phyloP scores from a whole-genome alignment of 2,797 vertebrate genomes.

The Sparidentex hasta region DNA sequence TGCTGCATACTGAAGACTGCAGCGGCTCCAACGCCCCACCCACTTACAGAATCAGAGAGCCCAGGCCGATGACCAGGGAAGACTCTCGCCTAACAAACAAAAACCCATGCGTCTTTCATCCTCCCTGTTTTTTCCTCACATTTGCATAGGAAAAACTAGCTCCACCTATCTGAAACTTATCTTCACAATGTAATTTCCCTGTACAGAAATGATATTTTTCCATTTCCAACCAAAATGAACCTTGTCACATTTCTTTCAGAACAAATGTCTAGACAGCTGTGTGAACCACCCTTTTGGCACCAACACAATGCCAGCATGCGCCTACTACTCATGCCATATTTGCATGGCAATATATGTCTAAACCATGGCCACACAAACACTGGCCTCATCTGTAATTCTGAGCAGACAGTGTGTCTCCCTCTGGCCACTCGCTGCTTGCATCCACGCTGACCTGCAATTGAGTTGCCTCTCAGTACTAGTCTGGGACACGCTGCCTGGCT shows the following conservation, averaged over 20 bases:
- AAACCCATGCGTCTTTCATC: not conserved
- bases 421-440: not conserved
- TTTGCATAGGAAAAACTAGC: not conserved
- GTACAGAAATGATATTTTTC: not conserved
- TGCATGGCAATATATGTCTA: conserved; percentile 24
- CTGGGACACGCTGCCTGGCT: not conserved
- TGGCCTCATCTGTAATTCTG: conserved; percentile 44
- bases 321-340: conserved; percentile 29
- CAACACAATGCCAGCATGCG: conserved; percentile 21
- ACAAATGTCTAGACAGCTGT: conserved; percentile 44
- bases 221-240: conserved; percentile 12
- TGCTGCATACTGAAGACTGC: conserved; percentile 9
- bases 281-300: conserved; percentile 34
- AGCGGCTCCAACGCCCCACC: conserved; percentile 9
- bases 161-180: not conserved
- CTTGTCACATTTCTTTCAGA: not conserved
- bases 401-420: conserved; percentile 27
- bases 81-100: conserved; percentile 19
- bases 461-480: not conserved
- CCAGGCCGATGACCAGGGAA: conserved; percentile 40
- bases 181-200: not conserved
- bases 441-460: conserved; percentile 25
- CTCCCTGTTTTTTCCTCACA: not conserved
- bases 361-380: conserved; percentile 58
- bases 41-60: conserved; percentile 41